These are phyloP conservation scores for Archocentrus centrarchus DNA, from an alignment of 2,113 vertebrate genomes.

Conservation along the genomic window DNA sequence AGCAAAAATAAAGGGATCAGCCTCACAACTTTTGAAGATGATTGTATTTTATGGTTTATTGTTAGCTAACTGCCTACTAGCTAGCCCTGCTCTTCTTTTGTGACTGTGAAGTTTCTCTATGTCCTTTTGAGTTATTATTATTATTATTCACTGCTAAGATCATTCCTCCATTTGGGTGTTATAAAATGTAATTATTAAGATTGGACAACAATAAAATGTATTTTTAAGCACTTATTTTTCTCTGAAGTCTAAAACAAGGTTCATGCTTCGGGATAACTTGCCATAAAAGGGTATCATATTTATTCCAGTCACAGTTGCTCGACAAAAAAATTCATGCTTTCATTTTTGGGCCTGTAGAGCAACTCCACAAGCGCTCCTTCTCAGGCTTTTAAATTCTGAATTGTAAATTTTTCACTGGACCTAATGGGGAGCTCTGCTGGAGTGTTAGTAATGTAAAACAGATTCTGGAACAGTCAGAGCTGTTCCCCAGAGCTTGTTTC, in stretches of 20 bases:
- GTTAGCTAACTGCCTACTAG: neutral
- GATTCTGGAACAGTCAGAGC: neutral
- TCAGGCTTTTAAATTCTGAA: constrained; percentile 4
- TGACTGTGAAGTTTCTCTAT: neutral
- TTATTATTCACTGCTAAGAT: neutral
- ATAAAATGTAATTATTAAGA: neutral
- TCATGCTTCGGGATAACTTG: neutral
- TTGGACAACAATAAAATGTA: neutral
- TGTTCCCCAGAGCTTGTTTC: neutral
- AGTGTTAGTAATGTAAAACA: constrained; percentile 4
- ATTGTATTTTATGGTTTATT: neutral
- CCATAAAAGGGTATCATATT: neutral
- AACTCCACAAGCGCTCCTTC: neutral
- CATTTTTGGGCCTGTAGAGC: neutral
- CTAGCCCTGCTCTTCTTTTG: neutral
- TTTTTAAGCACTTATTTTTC: neutral
- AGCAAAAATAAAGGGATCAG: no score
- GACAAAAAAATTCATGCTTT: neutral
- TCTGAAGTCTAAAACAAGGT: neutral
- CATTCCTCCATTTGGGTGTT: neutral
- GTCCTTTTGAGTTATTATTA: neutral
- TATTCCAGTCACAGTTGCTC: neutral
- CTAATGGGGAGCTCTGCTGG: neutral
- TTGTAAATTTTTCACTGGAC: neutral
- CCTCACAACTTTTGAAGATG: no score